Conservation (phyloP, 1,140 invertebrate genomes). For the Drepana arcuata region DNA sequence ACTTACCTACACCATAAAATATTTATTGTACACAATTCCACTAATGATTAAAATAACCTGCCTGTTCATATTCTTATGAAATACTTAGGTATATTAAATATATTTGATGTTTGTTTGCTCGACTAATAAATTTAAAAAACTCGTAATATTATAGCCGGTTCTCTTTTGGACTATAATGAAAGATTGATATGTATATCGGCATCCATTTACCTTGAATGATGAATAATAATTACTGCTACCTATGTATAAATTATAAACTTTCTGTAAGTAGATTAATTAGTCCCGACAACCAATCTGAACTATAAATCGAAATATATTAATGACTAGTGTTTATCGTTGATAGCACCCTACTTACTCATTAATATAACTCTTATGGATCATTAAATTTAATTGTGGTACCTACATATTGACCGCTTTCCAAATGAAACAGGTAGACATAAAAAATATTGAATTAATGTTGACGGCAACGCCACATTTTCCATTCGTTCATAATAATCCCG, state of each 20-base stretch:
- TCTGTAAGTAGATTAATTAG: conserved; percentile 51
- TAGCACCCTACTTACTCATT: conserved; percentile 2
- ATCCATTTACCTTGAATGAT: conserved; percentile 58
- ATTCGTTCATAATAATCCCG: no score
- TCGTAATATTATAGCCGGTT: conserved; percentile 38
- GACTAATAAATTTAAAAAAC: conserved; percentile 37
- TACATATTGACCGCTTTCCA: no score
- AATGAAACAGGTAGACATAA: no score
- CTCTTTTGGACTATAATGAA: conserved; percentile 47
- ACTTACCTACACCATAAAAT: conserved; percentile 60
- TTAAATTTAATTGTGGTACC: no score
- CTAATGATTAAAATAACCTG: conserved; percentile 48
- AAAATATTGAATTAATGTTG: no score
- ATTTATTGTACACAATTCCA: conserved; percentile 43
- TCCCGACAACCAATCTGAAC: conserved; percentile 29
- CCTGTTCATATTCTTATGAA: conserved; percentile 51
- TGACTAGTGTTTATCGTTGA: conserved; percentile 9
- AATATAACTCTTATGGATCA: no score
- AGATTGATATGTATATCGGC: conserved; percentile 50
- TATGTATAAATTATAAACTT: conserved; percentile 47
- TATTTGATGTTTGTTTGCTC: conserved; percentile 36
- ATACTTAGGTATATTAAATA: no score
- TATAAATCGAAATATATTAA: conserved; percentile 37
- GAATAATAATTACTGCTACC: conserved; percentile 53
- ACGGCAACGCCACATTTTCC: no score